Conservation (phyloP, 1,140 invertebrate species). For the Neelides sp. region DNA sequence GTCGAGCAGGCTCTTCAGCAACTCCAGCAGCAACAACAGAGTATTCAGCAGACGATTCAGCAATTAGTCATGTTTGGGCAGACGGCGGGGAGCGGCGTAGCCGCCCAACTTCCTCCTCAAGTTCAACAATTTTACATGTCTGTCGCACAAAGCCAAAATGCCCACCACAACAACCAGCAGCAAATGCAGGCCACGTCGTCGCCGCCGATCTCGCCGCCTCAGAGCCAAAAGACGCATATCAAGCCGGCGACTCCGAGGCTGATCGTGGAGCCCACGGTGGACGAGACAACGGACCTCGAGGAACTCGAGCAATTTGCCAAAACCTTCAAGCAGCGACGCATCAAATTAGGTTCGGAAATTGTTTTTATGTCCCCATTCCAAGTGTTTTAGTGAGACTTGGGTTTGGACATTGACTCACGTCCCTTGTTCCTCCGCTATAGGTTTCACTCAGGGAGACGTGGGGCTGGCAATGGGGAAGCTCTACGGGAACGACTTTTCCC, state of each 20-base stretch:
- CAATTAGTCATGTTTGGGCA: constrained; percentile 58
- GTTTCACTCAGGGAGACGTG: constrained; percentile 97
- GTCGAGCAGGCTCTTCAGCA: constrained; percentile 44
- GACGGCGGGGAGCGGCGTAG: constrained; percentile 34
- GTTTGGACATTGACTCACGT: background rate
- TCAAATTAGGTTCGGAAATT: constrained; percentile 62
- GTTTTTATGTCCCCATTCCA: constrained; percentile 16
- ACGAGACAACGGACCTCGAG: constrained; percentile 87
- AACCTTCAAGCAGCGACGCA: constrained; percentile 87
- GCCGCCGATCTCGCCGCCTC: constrained; percentile 16
- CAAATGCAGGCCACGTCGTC: constrained; percentile 32
- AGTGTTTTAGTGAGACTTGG: constrained; percentile 7
- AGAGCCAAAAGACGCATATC: constrained; percentile 26
- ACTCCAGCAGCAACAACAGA: constrained; percentile 50
- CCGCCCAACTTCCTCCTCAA: constrained; percentile 45
- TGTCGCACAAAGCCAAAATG: constrained; percentile 32
- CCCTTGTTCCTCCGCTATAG: constrained; percentile 36
- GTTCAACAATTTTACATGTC: constrained; percentile 36
- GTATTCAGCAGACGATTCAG: constrained; percentile 51
- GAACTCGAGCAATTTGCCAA: constrained; percentile 94
- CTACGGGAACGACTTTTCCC: constrained; percentile 97
- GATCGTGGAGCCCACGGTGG: constrained; percentile 60
- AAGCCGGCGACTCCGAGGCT: constrained; percentile 33
- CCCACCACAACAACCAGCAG: constrained; percentile 34
- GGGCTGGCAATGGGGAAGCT: constrained; percentile 96